These are phyloP conservation scores for Apteryx mantelli DNA, from an alignment of 2,113 vertebrate genomes.

Conservation along the genomic window DNA sequence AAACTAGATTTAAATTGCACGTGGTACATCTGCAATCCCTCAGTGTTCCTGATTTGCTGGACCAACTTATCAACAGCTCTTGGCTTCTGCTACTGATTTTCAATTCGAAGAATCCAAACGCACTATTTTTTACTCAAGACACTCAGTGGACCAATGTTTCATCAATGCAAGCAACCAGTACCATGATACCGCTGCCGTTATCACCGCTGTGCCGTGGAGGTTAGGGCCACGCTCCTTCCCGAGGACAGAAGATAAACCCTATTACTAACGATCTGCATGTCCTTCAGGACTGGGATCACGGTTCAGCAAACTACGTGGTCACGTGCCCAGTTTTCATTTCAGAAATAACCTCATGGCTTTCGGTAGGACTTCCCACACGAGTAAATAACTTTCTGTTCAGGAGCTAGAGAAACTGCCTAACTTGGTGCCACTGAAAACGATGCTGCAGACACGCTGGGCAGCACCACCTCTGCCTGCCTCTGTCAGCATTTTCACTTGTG, in stretches of 20 bases:
- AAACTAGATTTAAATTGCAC: background rate
- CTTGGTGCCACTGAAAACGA: background rate
- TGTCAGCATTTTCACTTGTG: background rate
- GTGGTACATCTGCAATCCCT: background rate
- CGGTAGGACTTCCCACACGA: background rate
- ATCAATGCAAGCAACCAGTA: background rate
- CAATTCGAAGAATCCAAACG: background rate
- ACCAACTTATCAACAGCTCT: background rate
- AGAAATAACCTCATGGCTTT: background rate
- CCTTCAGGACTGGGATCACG: background rate
- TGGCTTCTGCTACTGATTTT: background rate
- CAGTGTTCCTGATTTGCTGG: background rate
- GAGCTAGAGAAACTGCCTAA: background rate
- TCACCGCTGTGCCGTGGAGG: background rate
- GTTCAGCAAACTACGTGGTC: background rate
- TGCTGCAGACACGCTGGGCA: background rate
- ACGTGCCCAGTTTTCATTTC: background rate
- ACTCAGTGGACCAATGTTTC: background rate
- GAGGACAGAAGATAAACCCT: background rate
- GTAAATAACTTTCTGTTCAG: background rate
- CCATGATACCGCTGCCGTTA: background rate
- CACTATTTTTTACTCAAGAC: background rate
- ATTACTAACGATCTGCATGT: background rate
- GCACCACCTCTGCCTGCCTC: background rate
- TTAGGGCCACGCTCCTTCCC: background rate